Evolutionary conservation across 2,797 vertebrate genomes (phyloP).

Genomic region (Poecilia wingei): DNA sequence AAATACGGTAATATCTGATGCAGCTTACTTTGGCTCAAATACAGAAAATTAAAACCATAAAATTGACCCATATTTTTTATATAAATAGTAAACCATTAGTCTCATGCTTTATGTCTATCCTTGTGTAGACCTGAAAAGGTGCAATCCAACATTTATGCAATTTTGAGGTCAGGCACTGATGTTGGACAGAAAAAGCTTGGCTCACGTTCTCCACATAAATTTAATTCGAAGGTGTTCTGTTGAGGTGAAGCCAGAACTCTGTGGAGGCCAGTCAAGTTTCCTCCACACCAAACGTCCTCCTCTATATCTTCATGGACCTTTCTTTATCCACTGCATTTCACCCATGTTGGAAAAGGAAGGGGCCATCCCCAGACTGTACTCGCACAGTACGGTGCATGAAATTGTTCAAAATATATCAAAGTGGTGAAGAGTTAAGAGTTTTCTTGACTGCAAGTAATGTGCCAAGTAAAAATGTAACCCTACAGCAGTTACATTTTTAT

Average conservation of each 20-base stretch:
- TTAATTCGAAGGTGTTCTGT: neutral
- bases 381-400: neutral
- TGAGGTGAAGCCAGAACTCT: neutral
- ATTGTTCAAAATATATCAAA: neutral
- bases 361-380: neutral
- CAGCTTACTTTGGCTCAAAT: neutral
- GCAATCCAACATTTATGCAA: neutral
- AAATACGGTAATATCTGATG: no score
- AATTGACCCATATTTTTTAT: constrained; percentile 6
- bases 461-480: neutral
- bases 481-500: neutral
- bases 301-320: neutral
- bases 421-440: neutral
- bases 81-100: constrained; percentile 1
- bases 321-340: neutral
- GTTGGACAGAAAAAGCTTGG: neutral
- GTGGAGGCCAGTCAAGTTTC: neutral
- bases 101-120: neutral
- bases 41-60: neutral
- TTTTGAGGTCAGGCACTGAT: constrained; percentile 1
- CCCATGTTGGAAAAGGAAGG: neutral
- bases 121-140: neutral
- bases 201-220: no score
- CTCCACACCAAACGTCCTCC: neutral
- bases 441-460: neutral